These are phyloP conservation scores for Eucidaris tribuloides DNA, from an alignment of 35 echinoderm and acorn worm species.

Conservation along the genomic window DNA sequence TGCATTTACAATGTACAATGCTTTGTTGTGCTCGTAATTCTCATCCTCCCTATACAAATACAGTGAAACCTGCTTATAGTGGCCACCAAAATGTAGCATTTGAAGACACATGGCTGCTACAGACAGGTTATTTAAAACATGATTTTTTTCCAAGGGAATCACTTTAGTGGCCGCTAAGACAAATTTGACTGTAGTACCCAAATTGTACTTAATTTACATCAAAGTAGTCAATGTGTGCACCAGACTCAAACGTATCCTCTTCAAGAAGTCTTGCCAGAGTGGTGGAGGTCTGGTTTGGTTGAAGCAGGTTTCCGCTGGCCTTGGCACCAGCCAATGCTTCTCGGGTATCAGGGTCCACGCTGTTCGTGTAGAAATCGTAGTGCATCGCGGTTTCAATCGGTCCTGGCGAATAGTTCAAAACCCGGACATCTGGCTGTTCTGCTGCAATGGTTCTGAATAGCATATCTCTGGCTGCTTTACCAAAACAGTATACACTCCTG, in stretches of 20 bases:
- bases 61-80: too few relatives aligned
- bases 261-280: slow-evolving; percentile 21
- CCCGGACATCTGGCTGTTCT: slow-evolving; percentile 54
- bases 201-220: not conserved
- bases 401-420: slow-evolving; percentile 63
- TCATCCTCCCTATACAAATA: too few relatives aligned
- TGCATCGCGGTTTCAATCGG: slow-evolving; percentile 65
- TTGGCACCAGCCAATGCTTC: not conserved
- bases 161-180: too few relatives aligned
- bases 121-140: too few relatives aligned
- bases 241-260: slow-evolving; percentile 45
- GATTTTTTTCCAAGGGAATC: too few relatives aligned
- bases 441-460: slow-evolving; percentile 44
- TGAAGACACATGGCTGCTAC: too few relatives aligned
- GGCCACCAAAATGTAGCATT: too few relatives aligned
- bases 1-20: too few relatives aligned
- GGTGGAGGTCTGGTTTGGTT: slow-evolving; percentile 2
- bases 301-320: not conserved
- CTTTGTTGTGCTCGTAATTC: too few relatives aligned
- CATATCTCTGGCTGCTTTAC: slow-evolving; percentile 73
- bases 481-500: slow-evolving; percentile 42
- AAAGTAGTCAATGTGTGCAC: slow-evolving; percentile 25
- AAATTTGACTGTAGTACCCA: too few relatives aligned
- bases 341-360: not conserved
- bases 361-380: not conserved